Evolutionary conservation across 2,888 invertebrate species (phyloP).

Genomic region (Apotomis capreana): DNA sequence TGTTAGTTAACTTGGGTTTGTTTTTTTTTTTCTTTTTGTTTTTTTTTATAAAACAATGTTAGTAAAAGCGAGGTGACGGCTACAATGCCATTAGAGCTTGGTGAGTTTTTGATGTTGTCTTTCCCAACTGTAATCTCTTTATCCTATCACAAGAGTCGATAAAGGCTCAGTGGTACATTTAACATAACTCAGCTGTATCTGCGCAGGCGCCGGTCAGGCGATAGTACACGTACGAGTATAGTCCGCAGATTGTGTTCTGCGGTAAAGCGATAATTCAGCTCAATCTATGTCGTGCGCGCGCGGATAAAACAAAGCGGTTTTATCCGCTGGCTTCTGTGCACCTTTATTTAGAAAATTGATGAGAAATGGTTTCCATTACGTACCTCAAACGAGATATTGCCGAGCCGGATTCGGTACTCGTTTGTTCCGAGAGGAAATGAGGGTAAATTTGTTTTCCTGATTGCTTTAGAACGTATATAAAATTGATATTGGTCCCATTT

Average conservation of each 20-base stretch:
- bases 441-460: slow-evolving; percentile 83
- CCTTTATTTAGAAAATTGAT: slow-evolving; percentile 84
- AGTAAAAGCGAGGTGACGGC: too few species aligned
- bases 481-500: slow-evolving; percentile 79
- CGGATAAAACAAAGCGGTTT: slow-evolving; percentile 61
- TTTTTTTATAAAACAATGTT: slow-evolving; percentile 2
- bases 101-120: background rate
- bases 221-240: slow-evolving; percentile 41
- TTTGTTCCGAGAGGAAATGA: slow-evolving; percentile 78
- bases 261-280: slow-evolving; percentile 83
- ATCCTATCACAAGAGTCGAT: slow-evolving; percentile 73
- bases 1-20: slow-evolving; percentile 20
- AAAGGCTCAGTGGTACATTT: slow-evolving; percentile 70
- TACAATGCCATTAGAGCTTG: background rate
- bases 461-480: slow-evolving; percentile 77
- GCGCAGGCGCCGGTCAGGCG: slow-evolving; percentile 39
- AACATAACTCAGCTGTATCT: slow-evolving; percentile 80
- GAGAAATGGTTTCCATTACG: slow-evolving; percentile 83
- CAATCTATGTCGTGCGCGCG: slow-evolving; percentile 83
- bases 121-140: slow-evolving; percentile 64
- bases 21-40: too few species aligned
- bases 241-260: slow-evolving; percentile 79
- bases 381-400: slow-evolving; percentile 79
- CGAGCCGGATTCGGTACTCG: slow-evolving; percentile 64
- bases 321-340: slow-evolving; percentile 81